Conservation (phyloP, 2,888 invertebrate species). For the Nezara viridula region DNA sequence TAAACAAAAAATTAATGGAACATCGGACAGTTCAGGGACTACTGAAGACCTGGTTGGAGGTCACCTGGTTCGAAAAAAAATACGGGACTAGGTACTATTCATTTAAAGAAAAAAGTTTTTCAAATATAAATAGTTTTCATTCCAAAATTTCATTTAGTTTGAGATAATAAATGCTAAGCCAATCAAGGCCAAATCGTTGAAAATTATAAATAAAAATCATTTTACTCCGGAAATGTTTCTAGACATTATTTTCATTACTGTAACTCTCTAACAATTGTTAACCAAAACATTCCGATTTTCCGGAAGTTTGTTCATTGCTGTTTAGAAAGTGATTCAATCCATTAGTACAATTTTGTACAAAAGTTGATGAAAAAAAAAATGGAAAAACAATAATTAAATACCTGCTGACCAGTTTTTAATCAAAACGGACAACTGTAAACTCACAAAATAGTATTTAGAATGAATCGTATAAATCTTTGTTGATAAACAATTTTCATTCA, state of each 20-base stretch:
- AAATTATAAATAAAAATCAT: background rate
- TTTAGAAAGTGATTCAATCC: background rate
- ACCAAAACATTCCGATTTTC: background rate
- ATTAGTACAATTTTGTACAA: background rate
- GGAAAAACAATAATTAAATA: background rate
- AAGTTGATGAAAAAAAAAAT: background rate
- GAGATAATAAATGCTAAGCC: no score
- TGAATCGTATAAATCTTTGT: background rate
- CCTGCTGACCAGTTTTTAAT: background rate
- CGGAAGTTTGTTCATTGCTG: background rate
- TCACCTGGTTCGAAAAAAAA: background rate
- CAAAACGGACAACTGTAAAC: background rate
- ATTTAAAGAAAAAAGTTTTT: no score
- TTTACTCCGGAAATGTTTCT: background rate
- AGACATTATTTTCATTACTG: background rate
- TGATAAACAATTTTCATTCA: background rate
- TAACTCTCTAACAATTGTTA: background rate
- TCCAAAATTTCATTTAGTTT: no score
- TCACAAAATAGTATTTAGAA: background rate
- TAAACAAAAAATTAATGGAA: slow-evolving; percentile 43
- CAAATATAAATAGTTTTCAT: no score
- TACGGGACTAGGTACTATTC: background rate
- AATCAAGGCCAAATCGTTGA: background rate
- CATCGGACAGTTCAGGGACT: slow-evolving; percentile 1
- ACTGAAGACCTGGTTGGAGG: slow-evolving; percentile 7